These are phyloP conservation scores for Tinea trinotella DNA, from an alignment of 2,888 invertebrate species.

Conservation along the genomic window DNA sequence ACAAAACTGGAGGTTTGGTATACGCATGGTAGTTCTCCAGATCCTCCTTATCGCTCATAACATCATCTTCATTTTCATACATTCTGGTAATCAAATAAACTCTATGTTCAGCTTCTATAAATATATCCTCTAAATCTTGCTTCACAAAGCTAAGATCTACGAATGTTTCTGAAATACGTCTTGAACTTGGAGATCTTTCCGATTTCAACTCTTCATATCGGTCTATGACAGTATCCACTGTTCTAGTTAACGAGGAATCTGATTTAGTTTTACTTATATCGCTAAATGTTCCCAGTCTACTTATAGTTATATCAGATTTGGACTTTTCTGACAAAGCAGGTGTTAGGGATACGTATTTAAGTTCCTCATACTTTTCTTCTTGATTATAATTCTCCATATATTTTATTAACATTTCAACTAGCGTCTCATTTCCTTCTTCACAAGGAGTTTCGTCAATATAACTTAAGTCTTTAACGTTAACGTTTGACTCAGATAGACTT, in stretches of 20 bases:
- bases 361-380: slow-evolving; percentile 35
- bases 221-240: slow-evolving; percentile 62
- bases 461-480: slow-evolving; percentile 48
- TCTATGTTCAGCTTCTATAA: slow-evolving; percentile 44
- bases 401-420: slow-evolving; percentile 61
- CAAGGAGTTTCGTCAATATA: slow-evolving; percentile 64
- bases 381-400: slow-evolving; percentile 58
- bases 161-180: slow-evolving; percentile 57
- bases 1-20: slow-evolving; percentile 48
- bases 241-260: slow-evolving; percentile 58
- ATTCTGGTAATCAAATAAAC: slow-evolving; percentile 38
- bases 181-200: slow-evolving; percentile 34
- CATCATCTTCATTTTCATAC: slow-evolving; percentile 22
- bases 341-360: slow-evolving; percentile 35
- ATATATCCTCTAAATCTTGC: slow-evolving; percentile 53
- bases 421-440: slow-evolving; percentile 48
- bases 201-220: slow-evolving; percentile 35
- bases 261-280: slow-evolving; percentile 65
- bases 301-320: slow-evolving; percentile 62
- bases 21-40: slow-evolving; percentile 53
- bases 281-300: slow-evolving; percentile 54
- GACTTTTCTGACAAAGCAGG: slow-evolving; percentile 60
- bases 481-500: slow-evolving; percentile 49
- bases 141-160: slow-evolving; percentile 55
- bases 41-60: slow-evolving; percentile 59